Evolutionary conservation across 2,888 invertebrate species (phyloP).

Genomic region (Latrodectus elegans): DNA sequence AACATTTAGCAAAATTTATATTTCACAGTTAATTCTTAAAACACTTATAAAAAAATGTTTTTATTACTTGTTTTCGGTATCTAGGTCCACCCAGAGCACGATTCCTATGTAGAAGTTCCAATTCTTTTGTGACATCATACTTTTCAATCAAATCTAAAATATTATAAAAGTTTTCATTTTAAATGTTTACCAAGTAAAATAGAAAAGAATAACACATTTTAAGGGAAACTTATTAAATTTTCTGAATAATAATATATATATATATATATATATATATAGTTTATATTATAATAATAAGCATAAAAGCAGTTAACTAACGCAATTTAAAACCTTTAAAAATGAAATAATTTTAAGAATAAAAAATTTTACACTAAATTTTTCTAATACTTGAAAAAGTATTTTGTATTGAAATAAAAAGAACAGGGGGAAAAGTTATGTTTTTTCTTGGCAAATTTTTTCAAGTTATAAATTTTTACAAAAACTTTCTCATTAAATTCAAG

Average conservation of each 20-base stretch:
- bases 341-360: background rate
- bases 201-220: background rate
- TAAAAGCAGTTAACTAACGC: background rate
- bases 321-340: background rate
- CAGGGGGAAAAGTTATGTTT: too few relatives aligned
- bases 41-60: too few relatives aligned
- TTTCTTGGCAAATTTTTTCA: too few relatives aligned
- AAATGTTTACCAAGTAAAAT: background rate
- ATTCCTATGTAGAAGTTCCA: slow-evolving; percentile 87
- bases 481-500: too few relatives aligned
- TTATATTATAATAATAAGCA: background rate
- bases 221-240: background rate
- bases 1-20: too few relatives aligned
- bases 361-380: background rate
- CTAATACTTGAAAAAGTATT: too few relatives aligned
- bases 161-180: too few relatives aligned
- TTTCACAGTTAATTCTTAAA: too few relatives aligned
- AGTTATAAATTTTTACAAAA: too few relatives aligned
- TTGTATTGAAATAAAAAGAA: too few relatives aligned
- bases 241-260: background rate
- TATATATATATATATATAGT: too few relatives aligned
- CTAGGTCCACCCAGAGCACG: slow-evolving; percentile 90
- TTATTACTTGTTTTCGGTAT: slow-evolving; percentile 84
- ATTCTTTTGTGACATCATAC: slow-evolving; percentile 80
- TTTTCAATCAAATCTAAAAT: slow-evolving; percentile 77